Percentiles rank a stretch among this genome's conserved stretches.
These are phyloP conservation scores for Ctena decussata DNA, from an alignment of 2,888 invertebrate genomes.

Conservation along the genomic window DNA sequence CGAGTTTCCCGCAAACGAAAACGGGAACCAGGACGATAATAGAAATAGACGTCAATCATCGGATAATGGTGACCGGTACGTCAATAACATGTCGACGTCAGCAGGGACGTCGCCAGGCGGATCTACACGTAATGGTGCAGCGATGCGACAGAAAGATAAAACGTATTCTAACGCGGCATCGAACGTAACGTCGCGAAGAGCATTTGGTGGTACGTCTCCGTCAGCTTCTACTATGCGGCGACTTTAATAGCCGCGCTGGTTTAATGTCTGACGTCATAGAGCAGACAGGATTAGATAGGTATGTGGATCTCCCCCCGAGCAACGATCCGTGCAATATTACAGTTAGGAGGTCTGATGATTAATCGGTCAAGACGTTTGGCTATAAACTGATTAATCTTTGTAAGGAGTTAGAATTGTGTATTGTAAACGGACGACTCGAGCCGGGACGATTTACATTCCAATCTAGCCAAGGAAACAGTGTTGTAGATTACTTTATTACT, in stretches of 20 bases:
- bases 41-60: background rate
- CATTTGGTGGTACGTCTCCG: too few species aligned
- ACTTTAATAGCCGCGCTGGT: background rate
- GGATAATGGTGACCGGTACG: background rate
- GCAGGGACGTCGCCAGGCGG: constrained; percentile 3
- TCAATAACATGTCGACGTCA: background rate
- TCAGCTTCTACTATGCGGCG: background rate
- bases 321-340: background rate
- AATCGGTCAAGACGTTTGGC: background rate
- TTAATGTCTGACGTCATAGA: background rate
- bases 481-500: background rate
- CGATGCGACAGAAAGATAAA: background rate
- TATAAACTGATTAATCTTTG: background rate
- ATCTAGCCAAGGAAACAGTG: background rate
- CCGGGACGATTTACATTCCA: background rate
- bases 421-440: background rate
- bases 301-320: background rate
- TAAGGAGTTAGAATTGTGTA: background rate
- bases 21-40: constrained; percentile 9
- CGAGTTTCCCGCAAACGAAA: background rate
- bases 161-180: background rate
- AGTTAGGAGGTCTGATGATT: background rate
- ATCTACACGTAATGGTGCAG: background rate
- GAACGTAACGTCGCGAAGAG: too few species aligned
- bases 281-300: background rate